phyloP scores from a whole-genome alignment of 2,888 invertebrate species.

The Ethmia dodecea region DNA sequence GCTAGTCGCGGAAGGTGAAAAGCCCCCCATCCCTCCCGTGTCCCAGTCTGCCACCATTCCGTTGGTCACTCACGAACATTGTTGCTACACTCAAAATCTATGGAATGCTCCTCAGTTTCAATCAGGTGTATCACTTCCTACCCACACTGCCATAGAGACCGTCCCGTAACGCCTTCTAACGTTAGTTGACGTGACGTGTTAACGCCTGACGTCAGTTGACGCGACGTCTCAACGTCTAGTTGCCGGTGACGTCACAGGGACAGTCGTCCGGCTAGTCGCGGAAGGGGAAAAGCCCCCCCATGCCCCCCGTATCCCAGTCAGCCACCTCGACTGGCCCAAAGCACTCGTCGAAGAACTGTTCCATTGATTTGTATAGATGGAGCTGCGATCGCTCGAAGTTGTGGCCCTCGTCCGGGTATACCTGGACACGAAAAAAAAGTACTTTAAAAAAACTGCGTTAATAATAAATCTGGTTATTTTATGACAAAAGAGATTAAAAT shows the following conservation, averaged over 20 bases:
- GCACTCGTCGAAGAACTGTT: constrained; percentile 91
- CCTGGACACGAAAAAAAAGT: constrained; percentile 74
- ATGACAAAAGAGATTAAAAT: too few relatives aligned
- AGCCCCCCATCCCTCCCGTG: constrained; percentile 75
- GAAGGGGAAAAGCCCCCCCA: constrained; percentile 74
- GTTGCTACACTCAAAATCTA: too few relatives aligned
- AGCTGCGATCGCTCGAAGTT: constrained; percentile 83
- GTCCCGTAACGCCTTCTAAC: too few relatives aligned
- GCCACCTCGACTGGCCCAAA: constrained; percentile 84
- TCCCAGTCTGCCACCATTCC: constrained; percentile 85
- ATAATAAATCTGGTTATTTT: too few relatives aligned
- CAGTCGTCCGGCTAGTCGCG: constrained; percentile 41
- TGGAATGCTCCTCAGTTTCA: too few relatives aligned
- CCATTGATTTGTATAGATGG: constrained; percentile 91
- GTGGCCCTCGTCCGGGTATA: constrained; percentile 93
- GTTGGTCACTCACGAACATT: too few relatives aligned
- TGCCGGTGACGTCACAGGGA: not conserved
- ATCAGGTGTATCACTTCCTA: too few relatives aligned
- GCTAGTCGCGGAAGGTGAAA: constrained; percentile 70
- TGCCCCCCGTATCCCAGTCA: constrained; percentile 82
- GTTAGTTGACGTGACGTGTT: too few relatives aligned
- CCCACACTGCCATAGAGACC: too few relatives aligned
- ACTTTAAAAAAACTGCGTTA: too few relatives aligned
- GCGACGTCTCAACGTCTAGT: too few relatives aligned
- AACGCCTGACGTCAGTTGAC: too few relatives aligned